phyloP scores from a whole-genome alignment of 2,113 vertebrate species.

The Hyaena hyaena region DNA sequence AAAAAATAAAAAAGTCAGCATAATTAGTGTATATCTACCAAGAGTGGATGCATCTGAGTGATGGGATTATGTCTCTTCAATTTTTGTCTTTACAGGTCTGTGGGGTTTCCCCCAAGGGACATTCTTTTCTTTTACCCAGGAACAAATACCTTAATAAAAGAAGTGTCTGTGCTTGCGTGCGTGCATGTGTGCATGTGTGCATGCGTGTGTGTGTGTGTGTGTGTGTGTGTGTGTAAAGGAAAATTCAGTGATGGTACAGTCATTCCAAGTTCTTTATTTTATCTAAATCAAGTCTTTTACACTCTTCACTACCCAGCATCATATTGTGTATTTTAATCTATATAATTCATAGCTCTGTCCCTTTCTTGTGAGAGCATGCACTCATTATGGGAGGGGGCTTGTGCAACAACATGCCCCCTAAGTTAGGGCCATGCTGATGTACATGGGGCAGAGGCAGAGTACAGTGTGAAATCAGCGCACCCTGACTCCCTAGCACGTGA shows the following conservation, averaged over 20 bases:
- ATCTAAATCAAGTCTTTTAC: neutral
- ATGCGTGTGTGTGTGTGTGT: no score
- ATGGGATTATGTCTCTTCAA: neutral
- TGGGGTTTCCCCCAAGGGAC: neutral
- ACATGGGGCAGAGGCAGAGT: neutral
- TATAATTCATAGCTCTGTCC: accelerated
- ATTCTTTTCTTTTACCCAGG: neutral
- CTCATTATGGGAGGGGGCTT: neutral
- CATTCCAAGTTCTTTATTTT: neutral
- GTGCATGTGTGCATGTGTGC: no score
- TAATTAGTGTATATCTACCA: no score
- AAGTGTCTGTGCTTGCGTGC: no score
- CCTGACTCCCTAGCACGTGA: no score
- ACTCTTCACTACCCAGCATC: accelerated
- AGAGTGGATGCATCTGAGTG: neutral
- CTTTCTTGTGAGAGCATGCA: neutral
- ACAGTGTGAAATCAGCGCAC: neutral
- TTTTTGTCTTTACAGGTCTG: neutral
- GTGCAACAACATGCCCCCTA: no score
- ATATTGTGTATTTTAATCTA: accelerated
- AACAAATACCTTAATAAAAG: neutral
- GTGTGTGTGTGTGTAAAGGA: neutral
- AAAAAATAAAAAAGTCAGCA: no score
- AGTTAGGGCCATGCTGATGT: no score
- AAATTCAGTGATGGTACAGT: neutral